These are phyloP conservation scores for Halcyon malimbica DNA, from an alignment of 2,113 vertebrate genomes.

Conservation along the genomic window DNA sequence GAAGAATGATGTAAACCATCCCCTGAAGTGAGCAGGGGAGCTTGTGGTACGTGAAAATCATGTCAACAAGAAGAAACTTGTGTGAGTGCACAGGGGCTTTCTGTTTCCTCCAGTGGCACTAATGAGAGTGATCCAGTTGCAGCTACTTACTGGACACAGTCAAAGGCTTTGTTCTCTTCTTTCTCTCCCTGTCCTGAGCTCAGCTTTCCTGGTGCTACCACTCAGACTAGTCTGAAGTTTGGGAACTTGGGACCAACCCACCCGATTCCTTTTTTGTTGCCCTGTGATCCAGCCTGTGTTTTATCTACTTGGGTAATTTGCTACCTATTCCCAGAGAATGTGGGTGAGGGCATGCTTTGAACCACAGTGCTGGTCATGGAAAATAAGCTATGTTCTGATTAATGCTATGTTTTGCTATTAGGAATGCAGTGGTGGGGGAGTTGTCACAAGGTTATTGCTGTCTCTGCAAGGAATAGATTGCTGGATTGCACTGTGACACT, in stretches of 20 bases:
- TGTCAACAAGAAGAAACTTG: background rate
- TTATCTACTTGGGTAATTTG: background rate
- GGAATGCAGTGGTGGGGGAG: background rate
- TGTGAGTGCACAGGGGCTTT: background rate
- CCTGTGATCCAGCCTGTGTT: background rate
- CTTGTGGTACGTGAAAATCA: fast-evolving
- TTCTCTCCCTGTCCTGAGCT: background rate
- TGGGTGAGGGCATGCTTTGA: background rate
- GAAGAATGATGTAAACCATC: background rate
- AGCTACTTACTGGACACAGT: background rate
- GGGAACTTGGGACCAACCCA: background rate
- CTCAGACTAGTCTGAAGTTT: background rate
- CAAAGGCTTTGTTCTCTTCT: background rate
- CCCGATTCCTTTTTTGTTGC: background rate
- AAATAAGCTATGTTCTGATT: background rate
- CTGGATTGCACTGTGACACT: background rate
- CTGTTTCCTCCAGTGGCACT: background rate
- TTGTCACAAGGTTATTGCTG: background rate
- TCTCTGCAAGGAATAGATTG: background rate
- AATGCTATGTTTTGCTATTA: background rate
- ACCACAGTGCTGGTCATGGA: background rate
- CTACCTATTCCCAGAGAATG: background rate
- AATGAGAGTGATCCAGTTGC: background rate
- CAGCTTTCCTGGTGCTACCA: background rate
- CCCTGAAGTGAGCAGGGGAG: background rate